These are phyloP conservation scores for Azemiops feae DNA, from an alignment of 2,113 vertebrate species.

Conservation along the genomic window DNA sequence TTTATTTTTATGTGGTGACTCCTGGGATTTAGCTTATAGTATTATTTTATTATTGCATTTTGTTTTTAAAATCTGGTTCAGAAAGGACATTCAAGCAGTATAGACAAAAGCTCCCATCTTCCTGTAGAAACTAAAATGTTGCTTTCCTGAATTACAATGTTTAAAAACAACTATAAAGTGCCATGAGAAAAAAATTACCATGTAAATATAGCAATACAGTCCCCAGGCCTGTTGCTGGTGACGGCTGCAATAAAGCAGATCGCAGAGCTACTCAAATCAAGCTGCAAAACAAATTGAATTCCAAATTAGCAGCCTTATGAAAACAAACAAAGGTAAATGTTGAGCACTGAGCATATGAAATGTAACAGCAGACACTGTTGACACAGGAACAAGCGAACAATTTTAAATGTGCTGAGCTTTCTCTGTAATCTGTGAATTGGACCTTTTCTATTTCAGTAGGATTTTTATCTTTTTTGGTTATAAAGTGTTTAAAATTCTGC, in stretches of 20 bases:
- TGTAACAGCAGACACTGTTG: background rate
- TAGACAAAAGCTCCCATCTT: background rate
- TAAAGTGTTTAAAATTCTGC: constrained; percentile 47
- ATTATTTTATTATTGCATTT: background rate
- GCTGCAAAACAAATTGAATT: constrained; percentile 31
- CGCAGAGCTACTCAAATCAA: constrained; percentile 24
- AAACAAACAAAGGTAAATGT: constrained; percentile 1
- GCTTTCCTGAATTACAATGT: constrained; percentile 18
- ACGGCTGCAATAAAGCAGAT: constrained; percentile 20
- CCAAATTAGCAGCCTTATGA: constrained; percentile 21
- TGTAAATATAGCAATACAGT: constrained; percentile 18
- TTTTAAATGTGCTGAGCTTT: background rate
- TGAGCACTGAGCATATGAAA: background rate
- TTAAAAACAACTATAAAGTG: constrained; percentile 28
- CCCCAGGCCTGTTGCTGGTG: constrained; percentile 1
- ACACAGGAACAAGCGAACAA: background rate
- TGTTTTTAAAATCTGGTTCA: background rate
- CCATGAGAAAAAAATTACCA: constrained; percentile 34
- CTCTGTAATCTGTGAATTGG: background rate
- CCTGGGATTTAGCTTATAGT: background rate
- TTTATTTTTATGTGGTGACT: background rate
- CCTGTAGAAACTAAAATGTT: background rate
- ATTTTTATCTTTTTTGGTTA: constrained; percentile 17
- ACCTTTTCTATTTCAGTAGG: background rate
- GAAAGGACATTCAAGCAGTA: background rate